A percentile compares a stretch with the other conserved stretches of the same genome.
Evolutionary conservation across 2,797 vertebrate genomes (phyloP).

Genomic region (Chelon auratus): DNA sequence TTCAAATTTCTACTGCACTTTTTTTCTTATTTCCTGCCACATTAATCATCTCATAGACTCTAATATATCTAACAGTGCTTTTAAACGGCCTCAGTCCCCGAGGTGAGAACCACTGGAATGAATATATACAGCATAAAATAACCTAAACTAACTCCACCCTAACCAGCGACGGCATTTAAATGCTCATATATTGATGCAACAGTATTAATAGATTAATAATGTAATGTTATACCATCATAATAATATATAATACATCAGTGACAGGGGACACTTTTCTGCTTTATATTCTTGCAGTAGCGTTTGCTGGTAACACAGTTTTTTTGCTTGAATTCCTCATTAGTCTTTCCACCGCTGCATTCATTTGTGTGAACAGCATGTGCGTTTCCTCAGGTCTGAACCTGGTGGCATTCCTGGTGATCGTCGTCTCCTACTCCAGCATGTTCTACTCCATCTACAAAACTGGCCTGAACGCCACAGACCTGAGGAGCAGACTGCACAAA

Average conservation of each 20-base stretch:
- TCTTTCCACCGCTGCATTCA: not conserved
- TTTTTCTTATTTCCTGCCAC: not conserved
- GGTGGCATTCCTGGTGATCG: slow-evolving; percentile 84
- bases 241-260: not conserved
- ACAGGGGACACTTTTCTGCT: not conserved
- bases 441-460: slow-evolving; percentile 89
- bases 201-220: no score
- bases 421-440: slow-evolving; percentile 85
- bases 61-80: not conserved
- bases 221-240: no score
- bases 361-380: slow-evolving; percentile 25
- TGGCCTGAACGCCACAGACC: slow-evolving; percentile 81
- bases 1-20: not conserved
- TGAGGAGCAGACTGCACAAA: slow-evolving; percentile 80
- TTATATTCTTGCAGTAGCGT: not conserved
- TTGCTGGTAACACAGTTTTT: not conserved
- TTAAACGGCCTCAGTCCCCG: not conserved
- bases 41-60: not conserved
- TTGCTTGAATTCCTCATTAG: not conserved
- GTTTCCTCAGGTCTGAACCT: slow-evolving; percentile 84
- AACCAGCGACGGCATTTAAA: not conserved
- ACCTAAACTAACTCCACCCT: not conserved
- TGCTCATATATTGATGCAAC: not conserved
- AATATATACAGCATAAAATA: not conserved
- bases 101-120: not conserved